Evolutionary conservation across 2,888 invertebrate genomes (phyloP).

Genomic region (Epicampocera succincta): DNA sequence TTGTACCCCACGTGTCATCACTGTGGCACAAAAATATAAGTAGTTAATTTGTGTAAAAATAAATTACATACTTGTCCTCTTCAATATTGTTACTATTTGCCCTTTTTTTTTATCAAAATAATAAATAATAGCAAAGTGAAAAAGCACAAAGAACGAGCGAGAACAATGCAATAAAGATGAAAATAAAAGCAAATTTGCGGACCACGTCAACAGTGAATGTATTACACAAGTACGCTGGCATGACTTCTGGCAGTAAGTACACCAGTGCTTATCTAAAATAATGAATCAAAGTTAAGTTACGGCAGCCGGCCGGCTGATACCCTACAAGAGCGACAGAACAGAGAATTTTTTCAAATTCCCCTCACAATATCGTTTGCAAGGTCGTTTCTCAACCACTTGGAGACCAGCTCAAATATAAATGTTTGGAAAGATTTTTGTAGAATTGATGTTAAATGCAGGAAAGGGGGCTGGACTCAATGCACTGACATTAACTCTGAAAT

Average conservation of each 20-base stretch:
- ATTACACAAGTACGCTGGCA: conserved; percentile 50
- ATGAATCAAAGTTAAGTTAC: not conserved
- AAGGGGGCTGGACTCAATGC: no score
- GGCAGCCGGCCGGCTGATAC: not conserved
- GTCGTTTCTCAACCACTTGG: no score
- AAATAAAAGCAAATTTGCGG: conserved; percentile 25
- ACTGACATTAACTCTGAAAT: not conserved
- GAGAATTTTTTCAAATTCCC: no score
- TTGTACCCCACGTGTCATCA: no score
- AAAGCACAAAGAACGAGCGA: conserved; percentile 5
- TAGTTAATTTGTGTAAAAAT: conserved; percentile 4
- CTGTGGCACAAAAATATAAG: not conserved
- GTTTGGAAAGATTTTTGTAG: no score
- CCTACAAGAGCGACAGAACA: not conserved
- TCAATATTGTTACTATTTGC: not conserved
- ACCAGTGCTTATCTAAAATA: not conserved
- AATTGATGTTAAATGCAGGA: no score
- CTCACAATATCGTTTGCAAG: no score
- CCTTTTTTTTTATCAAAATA: conserved; percentile 9
- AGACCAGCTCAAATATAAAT: no score
- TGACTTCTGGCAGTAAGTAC: conserved; percentile 48
- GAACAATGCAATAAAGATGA: not conserved
- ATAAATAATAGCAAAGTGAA: conserved; percentile 39
- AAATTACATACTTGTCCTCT: conserved; percentile 28
- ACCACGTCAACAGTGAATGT: conserved; percentile 53